Evolutionary conservation across 2,113 vertebrate species (phyloP).

Genomic region (Salvelinus sp.): DNA sequence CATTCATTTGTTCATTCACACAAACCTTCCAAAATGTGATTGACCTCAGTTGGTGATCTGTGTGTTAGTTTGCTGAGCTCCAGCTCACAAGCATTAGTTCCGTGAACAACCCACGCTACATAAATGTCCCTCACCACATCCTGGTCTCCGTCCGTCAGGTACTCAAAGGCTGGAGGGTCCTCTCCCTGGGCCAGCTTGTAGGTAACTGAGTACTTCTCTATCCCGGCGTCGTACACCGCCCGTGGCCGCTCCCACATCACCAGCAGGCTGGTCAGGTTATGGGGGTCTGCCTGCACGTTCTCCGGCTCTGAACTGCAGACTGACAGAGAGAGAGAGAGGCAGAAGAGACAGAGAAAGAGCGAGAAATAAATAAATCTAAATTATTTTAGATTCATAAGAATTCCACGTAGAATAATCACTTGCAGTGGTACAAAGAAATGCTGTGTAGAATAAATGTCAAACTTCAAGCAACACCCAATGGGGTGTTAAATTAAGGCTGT

Average conservation of each 20-base stretch:
- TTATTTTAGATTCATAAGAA: neutral
- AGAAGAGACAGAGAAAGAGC: neutral
- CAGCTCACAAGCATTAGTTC: too few relatives aligned
- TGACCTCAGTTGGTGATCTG: too few relatives aligned
- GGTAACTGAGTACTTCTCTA: constrained; percentile 90
- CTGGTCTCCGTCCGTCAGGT: constrained; percentile 97
- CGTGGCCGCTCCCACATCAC: constrained; percentile 94
- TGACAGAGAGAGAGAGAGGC: constrained; percentile 48
- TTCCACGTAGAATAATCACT: too few relatives aligned
- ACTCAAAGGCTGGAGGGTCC: constrained; percentile 75
- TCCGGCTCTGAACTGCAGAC: constrained; percentile 98
- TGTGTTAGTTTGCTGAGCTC: too few relatives aligned
- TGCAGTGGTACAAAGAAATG: too few relatives aligned
- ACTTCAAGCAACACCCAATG: too few relatives aligned
- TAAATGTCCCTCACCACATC: constrained; percentile 85
- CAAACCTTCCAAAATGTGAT: too few relatives aligned
- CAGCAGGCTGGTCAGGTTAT: constrained; percentile 91
- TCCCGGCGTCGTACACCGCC: constrained; percentile 87
- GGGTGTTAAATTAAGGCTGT: too few relatives aligned
- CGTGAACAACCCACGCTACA: neutral
- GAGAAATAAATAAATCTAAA: neutral
- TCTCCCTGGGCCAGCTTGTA: constrained; percentile 78
- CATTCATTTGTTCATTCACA: too few relatives aligned
- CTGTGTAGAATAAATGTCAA: too few relatives aligned
- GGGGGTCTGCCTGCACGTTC: constrained; percentile 82